These are phyloP conservation scores for Diadophis punctatus DNA, from an alignment of 2,113 vertebrate genomes.

Conservation along the genomic window DNA sequence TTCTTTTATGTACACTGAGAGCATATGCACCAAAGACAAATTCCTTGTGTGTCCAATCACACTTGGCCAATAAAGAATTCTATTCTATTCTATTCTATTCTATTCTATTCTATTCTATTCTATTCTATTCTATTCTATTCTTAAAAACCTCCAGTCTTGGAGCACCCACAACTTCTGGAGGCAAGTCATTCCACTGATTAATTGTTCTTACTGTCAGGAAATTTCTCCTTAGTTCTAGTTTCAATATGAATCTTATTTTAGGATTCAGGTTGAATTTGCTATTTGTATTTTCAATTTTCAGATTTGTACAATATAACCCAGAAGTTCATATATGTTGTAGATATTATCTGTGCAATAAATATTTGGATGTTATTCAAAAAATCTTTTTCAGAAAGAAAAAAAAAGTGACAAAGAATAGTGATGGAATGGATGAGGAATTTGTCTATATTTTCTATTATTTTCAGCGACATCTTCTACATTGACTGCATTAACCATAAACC, in stretches of 20 bases:
- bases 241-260: neutral
- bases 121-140: no score
- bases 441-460: neutral
- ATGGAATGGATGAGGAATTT: neutral
- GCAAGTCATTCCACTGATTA: neutral
- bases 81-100: no score
- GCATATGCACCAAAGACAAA: no score
- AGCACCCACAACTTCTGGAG: neutral
- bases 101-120: no score
- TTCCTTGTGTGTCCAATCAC: no score
- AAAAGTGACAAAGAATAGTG: neutral
- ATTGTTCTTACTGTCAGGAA: neutral
- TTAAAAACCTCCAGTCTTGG: neutral
- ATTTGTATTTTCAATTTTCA: neutral
- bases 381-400: neutral
- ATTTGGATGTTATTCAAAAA: neutral
- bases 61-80: no score
- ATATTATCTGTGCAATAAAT: neutral
- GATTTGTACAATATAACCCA: neutral
- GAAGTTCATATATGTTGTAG: neutral
- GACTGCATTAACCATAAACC: neutral
- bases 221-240: neutral
- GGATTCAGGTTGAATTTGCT: neutral
- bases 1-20: no score
- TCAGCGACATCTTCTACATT: neutral